These are phyloP conservation scores for Pseudocheirus occidentalis DNA, from an alignment of 2,797 vertebrate species.

Conservation along the genomic window DNA sequence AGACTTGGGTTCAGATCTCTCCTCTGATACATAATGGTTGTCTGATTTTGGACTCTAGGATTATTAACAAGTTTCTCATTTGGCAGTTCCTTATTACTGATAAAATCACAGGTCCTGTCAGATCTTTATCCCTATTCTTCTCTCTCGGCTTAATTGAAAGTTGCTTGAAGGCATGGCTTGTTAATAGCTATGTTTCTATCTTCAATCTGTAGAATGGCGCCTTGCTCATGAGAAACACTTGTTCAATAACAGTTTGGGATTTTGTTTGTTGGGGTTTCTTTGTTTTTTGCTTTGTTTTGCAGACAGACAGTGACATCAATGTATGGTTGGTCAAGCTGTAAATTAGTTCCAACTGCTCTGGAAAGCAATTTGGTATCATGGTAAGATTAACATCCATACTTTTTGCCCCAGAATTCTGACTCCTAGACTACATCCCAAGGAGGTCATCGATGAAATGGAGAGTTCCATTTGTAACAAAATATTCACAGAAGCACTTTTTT, in stretches of 20 bases:
- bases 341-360: neutral
- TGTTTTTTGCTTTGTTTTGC: neutral
- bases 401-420: neutral
- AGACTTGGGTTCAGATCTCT: constrained; percentile 11
- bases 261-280: neutral
- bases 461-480: neutral
- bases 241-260: neutral
- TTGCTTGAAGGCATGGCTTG: neutral
- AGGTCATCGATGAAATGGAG: neutral
- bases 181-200: neutral
- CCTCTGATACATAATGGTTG: neutral
- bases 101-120: neutral
- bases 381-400: neutral
- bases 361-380: neutral
- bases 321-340: neutral
- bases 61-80: neutral
- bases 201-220: neutral
- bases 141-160: neutral
- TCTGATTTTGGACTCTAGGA: neutral
- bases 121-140: neutral
- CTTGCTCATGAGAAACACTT: neutral
- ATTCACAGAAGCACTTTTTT: neutral
- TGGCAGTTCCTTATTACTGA: neutral
- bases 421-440: neutral
- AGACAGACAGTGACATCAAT: neutral